phyloP scores from a whole-genome alignment of 2,888 invertebrate genomes.

The Synergus japonicus region DNA sequence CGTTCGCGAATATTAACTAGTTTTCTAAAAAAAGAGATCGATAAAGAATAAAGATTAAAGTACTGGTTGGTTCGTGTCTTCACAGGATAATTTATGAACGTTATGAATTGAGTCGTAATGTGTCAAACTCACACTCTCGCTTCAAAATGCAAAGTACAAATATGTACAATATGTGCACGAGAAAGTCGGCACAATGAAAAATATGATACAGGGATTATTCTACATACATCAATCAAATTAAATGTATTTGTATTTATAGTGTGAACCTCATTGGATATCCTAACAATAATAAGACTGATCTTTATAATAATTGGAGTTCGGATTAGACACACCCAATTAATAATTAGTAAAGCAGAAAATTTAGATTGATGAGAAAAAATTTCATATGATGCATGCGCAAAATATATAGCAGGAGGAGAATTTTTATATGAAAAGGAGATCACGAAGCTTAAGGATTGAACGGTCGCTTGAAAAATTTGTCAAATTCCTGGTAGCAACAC shows the following conservation, averaged over 20 bases:
- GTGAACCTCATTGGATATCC: too few species aligned
- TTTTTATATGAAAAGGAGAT: neutral
- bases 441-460: neutral
- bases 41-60: constrained; percentile 31
- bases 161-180: neutral
- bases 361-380: too few species aligned
- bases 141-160: constrained; percentile 3
- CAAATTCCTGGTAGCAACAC: neutral
- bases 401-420: neutral
- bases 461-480: neutral
- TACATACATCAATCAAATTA: too few species aligned
- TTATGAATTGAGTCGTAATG: constrained; percentile 27
- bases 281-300: too few species aligned
- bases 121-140: constrained; percentile 13
- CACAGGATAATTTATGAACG: neutral
- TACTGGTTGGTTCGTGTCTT: constrained; percentile 1
- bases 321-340: too few species aligned
- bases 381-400: neutral
- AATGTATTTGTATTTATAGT: too few species aligned
- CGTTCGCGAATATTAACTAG: constrained; percentile 9
- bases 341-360: too few species aligned
- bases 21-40: neutral
- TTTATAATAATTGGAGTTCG: too few species aligned
- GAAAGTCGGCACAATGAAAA: neutral
- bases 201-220: neutral